These are phyloP conservation scores for Rotaria magnacalcarata DNA, from an alignment of 2,888 invertebrate species.

Conservation along the genomic window DNA sequence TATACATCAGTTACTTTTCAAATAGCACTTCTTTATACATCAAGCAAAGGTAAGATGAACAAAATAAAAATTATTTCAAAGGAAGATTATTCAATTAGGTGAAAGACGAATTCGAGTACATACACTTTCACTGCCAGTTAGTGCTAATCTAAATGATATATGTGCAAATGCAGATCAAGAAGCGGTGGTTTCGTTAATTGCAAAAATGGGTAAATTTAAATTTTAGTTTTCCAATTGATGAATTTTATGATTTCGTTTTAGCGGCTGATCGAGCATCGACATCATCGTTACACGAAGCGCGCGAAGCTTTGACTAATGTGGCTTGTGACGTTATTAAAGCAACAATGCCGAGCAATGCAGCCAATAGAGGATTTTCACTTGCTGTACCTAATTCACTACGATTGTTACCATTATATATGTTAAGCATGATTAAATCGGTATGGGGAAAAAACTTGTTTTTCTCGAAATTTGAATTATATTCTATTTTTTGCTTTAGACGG, in stretches of 20 bases:
- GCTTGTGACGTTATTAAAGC: constrained; percentile 80
- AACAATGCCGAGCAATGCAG: constrained; percentile 61
- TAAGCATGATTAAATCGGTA: constrained; percentile 80
- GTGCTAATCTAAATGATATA: constrained; percentile 76
- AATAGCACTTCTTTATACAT: constrained; percentile 91
- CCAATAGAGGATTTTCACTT: constrained; percentile 39
- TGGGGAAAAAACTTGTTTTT: constrained; percentile 53
- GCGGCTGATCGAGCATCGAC: constrained; percentile 83
- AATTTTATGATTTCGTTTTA: constrained; percentile 54
- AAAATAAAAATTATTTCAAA: no score
- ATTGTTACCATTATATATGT: constrained; percentile 79
- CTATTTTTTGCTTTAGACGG: constrained; percentile 64
- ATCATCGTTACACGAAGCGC: constrained; percentile 80
- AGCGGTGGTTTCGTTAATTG: constrained; percentile 80
- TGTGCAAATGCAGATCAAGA: constrained; percentile 84
- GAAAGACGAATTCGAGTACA: constrained; percentile 95
- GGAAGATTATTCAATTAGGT: constrained; percentile 59
- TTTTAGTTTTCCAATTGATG: neutral
- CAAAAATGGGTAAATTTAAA: constrained; percentile 77
- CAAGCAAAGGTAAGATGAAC: constrained; percentile 66
- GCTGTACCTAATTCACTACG: constrained; percentile 67
- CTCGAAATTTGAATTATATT: neutral
- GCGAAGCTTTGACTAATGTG: constrained; percentile 91
- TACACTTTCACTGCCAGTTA: constrained; percentile 86
- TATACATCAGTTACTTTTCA: constrained; percentile 80